Conservation (phyloP, 2,888 invertebrate species). For the Lithodes maja region DNA sequence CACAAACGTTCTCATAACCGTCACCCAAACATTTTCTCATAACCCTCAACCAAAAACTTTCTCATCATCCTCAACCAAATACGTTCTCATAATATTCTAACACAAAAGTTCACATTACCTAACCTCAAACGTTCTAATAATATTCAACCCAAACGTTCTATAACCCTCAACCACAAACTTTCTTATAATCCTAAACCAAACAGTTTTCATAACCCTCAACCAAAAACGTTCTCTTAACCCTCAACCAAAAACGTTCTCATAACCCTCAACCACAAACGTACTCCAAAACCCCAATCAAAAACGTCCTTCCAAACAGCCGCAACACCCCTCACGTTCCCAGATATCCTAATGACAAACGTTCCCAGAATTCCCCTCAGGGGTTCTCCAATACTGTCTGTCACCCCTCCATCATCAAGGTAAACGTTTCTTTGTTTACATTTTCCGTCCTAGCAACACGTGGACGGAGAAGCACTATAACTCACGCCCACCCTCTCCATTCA, state of each 20-base stretch:
- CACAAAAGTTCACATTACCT: no score
- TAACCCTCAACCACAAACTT: neutral
- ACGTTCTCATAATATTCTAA: neutral
- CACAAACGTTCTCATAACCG: neutral
- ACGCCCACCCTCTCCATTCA: no score
- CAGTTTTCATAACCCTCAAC: neutral
- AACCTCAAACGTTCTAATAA: neutral
- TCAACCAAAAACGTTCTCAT: neutral
- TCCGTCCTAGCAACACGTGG: neutral
- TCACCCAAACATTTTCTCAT: neutral
- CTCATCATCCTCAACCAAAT: neutral
- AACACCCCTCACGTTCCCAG: neutral
- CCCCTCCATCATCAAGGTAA: neutral
- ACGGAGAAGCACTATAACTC: neutral
- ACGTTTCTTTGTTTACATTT: slow-evolving; percentile 1
- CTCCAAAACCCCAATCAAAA: neutral
- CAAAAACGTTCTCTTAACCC: neutral
- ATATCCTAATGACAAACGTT: neutral
- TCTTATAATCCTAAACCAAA: neutral
- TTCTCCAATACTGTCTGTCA: no score
- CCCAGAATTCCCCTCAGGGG: neutral
- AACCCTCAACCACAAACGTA: neutral
- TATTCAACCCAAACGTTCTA: neutral
- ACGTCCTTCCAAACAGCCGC: neutral
- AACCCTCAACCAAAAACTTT: neutral